Base-by-base conservation (phyloP, 2,113 vertebrate genomes). In the Mesoclemmys tuberculata region DNA sequence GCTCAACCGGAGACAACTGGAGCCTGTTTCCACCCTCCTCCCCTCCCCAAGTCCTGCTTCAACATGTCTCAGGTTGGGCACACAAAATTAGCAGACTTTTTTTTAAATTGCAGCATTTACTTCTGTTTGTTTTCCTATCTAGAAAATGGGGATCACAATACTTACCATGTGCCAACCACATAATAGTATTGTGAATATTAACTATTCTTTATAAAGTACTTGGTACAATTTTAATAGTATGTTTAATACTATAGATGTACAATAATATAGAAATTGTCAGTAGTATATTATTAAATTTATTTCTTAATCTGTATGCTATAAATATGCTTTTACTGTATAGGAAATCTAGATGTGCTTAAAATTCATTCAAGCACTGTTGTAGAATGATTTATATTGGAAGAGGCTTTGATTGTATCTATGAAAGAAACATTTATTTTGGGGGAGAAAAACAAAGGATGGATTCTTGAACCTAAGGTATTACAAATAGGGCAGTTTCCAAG, bases 341-440 rank as follows among this genome's bases (percentile, higher is more conserved):
- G 49, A 84, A 51, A n/a, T n/a, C 31, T 68, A 31, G 29, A 61
- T 61, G 12, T 35, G 29, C 58, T 31, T 31, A 61, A 35, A 31
- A 61, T 61, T 61, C 13, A 61, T 27, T 68, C 44, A 84, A 49
- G 58, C 10, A 38, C 82, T 84, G 82, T 13, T 61, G 58, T 61
- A 26, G 82, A 84, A 64, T 51, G 58, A 71, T 84, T 84, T 68
- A 27, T 68, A 13, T 38, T 9, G 10, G 44, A 89, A 48, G 89
- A 61, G 84, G 83, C 24, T 58, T 68, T 68, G 61, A n/a, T 68
- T 82, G 44, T 74, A 93, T 90, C 94, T 80, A 19, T 91, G 92
- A 56, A 64, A 90, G n/a, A 80, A 88, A 74, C 12, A 0, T 0
- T 93, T 46, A 87, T 82, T 11, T 64, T 11, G 9, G 44, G 10